phyloP scores from a whole-genome alignment of 2,888 invertebrate genomes.

The Polydrusus pterygomalis region DNA sequence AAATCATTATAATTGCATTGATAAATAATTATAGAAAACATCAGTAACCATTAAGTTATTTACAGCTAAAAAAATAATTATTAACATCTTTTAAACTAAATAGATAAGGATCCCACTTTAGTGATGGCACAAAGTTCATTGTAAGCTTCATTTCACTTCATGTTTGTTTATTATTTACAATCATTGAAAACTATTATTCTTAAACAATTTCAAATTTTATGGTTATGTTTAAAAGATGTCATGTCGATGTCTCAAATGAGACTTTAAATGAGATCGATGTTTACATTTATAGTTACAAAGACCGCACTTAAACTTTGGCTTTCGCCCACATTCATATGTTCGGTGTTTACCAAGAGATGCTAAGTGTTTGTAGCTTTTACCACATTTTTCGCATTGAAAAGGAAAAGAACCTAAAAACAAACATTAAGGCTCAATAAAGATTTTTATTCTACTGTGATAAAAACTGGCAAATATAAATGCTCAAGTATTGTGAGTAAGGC shows the following conservation, averaged over 20 bases:
- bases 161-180: no score
- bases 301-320: slow-evolving; percentile 54
- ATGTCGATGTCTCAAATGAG: background rate
- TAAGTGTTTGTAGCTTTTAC: slow-evolving; percentile 50
- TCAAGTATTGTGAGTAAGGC: no score
- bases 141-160: no score
- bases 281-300: slow-evolving; percentile 46
- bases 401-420: slow-evolving; percentile 10
- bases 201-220: no score
- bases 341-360: slow-evolving; percentile 55
- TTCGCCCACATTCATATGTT: slow-evolving; percentile 57
- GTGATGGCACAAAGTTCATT: no score
- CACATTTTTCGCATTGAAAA: slow-evolving; percentile 39
- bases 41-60: no score
- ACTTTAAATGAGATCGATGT: slow-evolving; percentile 1
- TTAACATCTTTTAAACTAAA: no score
- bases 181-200: no score
- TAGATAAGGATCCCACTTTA: no score
- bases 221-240: background rate
- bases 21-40: no score
- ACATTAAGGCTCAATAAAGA: background rate
- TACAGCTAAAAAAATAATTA: no score
- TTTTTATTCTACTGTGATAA: background rate
- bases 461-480: no score
- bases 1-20: background rate